Evolutionary conservation across 2,113 vertebrate species (phyloP).

Genomic region (Chroicocephalus ridibundus): DNA sequence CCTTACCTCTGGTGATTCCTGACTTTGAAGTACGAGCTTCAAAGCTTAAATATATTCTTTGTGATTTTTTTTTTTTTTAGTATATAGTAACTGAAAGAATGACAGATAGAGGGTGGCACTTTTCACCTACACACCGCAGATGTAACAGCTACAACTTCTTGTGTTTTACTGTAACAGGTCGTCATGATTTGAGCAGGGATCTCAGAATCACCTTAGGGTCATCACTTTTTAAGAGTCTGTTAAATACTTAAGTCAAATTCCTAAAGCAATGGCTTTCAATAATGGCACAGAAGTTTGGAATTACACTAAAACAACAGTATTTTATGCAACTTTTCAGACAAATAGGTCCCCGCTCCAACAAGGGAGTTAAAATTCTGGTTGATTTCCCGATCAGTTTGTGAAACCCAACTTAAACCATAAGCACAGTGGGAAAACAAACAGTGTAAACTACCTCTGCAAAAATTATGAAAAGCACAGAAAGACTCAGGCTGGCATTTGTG

Average conservation of each 20-base stretch:
- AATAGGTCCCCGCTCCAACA: background rate
- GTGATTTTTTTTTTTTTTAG: background rate
- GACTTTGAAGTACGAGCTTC: background rate
- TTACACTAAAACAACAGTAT: background rate
- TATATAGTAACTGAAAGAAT: background rate
- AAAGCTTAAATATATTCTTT: background rate
- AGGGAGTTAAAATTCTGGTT: background rate
- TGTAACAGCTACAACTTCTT: background rate
- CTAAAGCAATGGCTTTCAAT: background rate
- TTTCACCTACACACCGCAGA: background rate
- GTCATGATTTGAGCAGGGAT: background rate
- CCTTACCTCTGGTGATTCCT: background rate
- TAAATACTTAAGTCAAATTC: background rate
- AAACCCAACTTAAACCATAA: background rate
- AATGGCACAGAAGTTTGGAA: background rate
- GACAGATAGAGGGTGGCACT: background rate
- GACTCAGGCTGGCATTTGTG: background rate
- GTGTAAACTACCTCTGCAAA: background rate
- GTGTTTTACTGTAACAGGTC: background rate
- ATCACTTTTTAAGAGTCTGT: background rate
- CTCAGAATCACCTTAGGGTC: background rate
- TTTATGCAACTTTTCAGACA: background rate
- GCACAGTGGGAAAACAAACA: background rate
- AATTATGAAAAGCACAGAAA: background rate
- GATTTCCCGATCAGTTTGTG: background rate